phyloP scores from a whole-genome alignment of 2,888 invertebrate genomes.

The Microdon myrmicae region DNA sequence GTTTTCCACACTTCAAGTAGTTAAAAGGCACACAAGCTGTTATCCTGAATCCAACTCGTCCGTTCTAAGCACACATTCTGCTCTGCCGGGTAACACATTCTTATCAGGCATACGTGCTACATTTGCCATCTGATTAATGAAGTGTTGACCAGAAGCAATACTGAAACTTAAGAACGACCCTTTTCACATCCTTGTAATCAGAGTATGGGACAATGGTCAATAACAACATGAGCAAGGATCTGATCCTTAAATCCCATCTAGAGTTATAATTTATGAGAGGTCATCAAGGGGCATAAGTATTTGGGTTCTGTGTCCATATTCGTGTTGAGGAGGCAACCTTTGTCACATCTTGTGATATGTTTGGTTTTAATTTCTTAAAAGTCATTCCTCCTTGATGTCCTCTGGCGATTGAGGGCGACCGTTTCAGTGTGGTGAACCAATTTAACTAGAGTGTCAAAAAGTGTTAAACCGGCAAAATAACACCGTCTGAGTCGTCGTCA shows the following conservation, averaged over 20 bases:
- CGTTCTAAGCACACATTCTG: constrained; percentile 1
- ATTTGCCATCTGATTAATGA: too few relatives aligned
- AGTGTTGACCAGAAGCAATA: too few relatives aligned
- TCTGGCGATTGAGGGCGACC: too few relatives aligned
- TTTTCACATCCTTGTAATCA: constrained; percentile 30
- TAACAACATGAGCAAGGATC: constrained; percentile 26
- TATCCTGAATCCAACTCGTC: constrained; percentile 3
- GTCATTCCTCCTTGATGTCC: constrained; percentile 5
- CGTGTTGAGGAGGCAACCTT: constrained; percentile 13
- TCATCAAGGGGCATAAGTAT: constrained; percentile 32
- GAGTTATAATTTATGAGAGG: constrained; percentile 42
- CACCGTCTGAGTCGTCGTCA: constrained; percentile 24
- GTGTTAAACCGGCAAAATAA: constrained; percentile 18
- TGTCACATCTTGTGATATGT: constrained; percentile 16
- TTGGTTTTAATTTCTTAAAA: constrained; percentile 33
- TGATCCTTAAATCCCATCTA: constrained; percentile 10
- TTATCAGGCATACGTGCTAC: too few relatives aligned
- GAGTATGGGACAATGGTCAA: constrained; percentile 20
- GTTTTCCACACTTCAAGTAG: constrained; percentile 17
- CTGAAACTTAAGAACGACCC: constrained; percentile 11
- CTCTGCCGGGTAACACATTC: too few relatives aligned
- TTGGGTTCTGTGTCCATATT: background rate
- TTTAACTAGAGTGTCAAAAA: constrained; percentile 33
- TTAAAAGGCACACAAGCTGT: constrained; percentile 21
- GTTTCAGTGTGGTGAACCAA: too few relatives aligned